phyloP scores from a whole-genome alignment of 2,797 vertebrate genomes.

The Halcyon smyrnensis region DNA sequence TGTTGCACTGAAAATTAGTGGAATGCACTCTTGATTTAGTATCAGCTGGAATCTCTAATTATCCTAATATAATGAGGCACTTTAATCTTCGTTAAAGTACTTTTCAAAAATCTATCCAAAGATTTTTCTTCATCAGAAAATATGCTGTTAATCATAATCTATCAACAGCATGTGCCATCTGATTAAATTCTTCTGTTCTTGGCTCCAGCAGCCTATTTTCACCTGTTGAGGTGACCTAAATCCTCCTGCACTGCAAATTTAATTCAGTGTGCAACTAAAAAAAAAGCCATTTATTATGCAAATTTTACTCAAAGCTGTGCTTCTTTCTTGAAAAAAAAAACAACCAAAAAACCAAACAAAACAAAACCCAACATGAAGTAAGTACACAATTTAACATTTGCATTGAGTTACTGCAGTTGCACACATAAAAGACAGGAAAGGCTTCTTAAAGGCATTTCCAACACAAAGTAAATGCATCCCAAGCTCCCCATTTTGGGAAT shows the following conservation, averaged over 20 bases:
- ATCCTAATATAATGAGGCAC: conserved; percentile 12
- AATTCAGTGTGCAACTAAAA: background rate
- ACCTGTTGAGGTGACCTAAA: background rate
- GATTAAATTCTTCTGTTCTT: background rate
- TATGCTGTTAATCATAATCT: background rate
- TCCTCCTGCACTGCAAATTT: background rate
- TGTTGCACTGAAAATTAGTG: background rate
- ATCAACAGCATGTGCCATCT: background rate
- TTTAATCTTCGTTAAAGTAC: background rate
- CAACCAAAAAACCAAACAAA: too few species aligned
- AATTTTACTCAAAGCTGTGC: background rate
- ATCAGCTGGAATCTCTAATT: conserved; percentile 28
- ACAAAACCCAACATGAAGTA: background rate
- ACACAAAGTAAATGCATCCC: background rate
- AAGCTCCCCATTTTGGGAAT: background rate
- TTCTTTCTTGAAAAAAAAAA: too few species aligned
- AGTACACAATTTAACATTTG: background rate
- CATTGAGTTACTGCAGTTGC: background rate
- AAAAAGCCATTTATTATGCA: background rate
- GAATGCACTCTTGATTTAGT: background rate
- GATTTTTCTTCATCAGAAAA: background rate
- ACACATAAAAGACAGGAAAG: background rate
- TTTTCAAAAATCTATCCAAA: background rate
- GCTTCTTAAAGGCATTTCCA: background rate
- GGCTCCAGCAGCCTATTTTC: background rate